Base-by-base conservation (phyloP, 2,797 vertebrate species). In the Sebastiscus albofasciatus region DNA sequence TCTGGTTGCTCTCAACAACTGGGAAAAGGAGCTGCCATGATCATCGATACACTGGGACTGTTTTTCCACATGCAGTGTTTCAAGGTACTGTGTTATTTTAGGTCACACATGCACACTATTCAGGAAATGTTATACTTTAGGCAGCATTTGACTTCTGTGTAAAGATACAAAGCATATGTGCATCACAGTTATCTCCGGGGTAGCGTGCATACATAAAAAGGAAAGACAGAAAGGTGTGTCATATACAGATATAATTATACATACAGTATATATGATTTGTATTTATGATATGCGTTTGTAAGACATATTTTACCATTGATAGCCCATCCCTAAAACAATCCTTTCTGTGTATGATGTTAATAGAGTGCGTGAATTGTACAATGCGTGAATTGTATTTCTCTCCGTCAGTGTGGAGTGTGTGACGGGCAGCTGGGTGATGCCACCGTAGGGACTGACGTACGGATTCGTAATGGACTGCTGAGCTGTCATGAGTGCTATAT, bases 51-150 rank as follows among this genome's bases (percentile, higher is more conserved):
- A 0, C 96, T 99, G 1, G 95, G 96, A 59, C 96, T 99, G 74
- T 99, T 96, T 90, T 99, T 99, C 92, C 98, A 99, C 92, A 96
- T 99, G 83, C 97, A 98, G 91, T 99, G 98, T 95, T 99, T 99
- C 87, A 97, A 97, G 97, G 98, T 98, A 93, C 0, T 16, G 12
- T 56, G 13, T 54, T 67, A 39, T 68, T 64, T 29, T 54, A 33
- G 29, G 26, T 27, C 20, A 67, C 70, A 60, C 18, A 52, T 52
- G 3, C 18, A 69, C 26, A 54, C 4, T 33, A 10, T 65, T 67
- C 1, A 31, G 11, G 6, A 42, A 61, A 13, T 5, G 3, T 26
- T 8, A 16, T 26, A 9, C 3, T 39, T 65, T 20, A 42, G 29
- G 13, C 18, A 46, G 27, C 8, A 29, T 59, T 73, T 60, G 49